A percentile compares a stretch with the other conserved stretches of the same genome.
phyloP scores from a whole-genome alignment of 2,113 vertebrate genomes.

The Chamaetylas fuelleborni region DNA sequence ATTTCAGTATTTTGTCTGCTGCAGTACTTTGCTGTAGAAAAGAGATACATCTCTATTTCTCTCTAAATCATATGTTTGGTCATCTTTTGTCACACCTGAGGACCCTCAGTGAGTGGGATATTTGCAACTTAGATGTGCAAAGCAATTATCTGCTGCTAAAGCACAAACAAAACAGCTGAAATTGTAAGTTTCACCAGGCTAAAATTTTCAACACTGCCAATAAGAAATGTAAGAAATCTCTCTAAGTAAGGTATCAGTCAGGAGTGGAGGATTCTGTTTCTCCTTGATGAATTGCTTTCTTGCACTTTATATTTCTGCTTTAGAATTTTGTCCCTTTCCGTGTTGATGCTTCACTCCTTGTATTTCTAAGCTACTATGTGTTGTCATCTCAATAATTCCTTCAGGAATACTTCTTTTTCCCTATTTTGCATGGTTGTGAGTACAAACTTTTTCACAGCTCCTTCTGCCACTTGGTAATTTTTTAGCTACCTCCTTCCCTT shows the following conservation, averaged over 20 bases:
- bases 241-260: neutral
- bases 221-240: neutral
- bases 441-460: neutral
- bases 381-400: neutral
- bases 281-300: neutral
- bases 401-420: neutral
- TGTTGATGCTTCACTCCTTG: neutral
- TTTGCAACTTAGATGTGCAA: neutral
- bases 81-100: neutral
- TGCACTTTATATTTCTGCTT: neutral
- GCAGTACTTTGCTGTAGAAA: neutral
- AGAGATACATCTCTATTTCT: neutral
- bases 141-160: neutral
- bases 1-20: neutral
- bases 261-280: neutral
- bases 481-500: neutral
- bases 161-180: neutral
- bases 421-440: neutral
- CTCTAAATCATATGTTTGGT: neutral
- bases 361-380: neutral
- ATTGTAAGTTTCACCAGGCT: neutral
- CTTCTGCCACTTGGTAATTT: neutral
- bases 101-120: neutral
- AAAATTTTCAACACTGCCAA: neutral
- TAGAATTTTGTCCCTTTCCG: neutral